Evolutionary conservation across 2,113 vertebrate species (phyloP).

Genomic region (Trogon melanurus): DNA sequence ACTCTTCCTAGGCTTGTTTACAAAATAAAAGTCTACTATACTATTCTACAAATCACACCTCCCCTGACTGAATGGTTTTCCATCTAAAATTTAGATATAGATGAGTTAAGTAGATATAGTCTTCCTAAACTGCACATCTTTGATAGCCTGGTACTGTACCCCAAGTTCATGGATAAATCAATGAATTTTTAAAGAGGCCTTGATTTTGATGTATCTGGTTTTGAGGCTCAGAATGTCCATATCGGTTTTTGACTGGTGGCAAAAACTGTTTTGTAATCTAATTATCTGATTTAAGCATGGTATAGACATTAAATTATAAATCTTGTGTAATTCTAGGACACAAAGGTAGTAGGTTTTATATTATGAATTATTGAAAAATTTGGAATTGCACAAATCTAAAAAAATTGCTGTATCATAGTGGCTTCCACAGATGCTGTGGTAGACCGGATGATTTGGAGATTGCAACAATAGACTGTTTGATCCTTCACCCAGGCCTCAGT

Average conservation of each 20-base stretch:
- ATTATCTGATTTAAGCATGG: not conserved
- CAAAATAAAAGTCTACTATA: not conserved
- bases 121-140: not conserved
- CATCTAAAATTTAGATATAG: not conserved
- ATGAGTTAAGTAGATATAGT: not conserved
- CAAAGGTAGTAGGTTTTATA: not conserved
- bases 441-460: not conserved
- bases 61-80: not conserved
- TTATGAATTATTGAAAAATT: not conserved
- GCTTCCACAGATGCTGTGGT: not conserved
- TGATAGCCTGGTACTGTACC: not conserved
- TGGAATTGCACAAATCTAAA: not conserved
- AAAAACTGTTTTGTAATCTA: not conserved
- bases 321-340: not conserved
- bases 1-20: not conserved
- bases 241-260: not conserved
- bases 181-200: not conserved
- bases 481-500: not conserved
- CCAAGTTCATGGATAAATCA: not conserved
- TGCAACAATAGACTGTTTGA: not conserved
- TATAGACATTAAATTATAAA: not conserved
- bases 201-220: not conserved
- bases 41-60: not conserved
- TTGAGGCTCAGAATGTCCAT: not conserved
- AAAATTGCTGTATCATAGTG: not conserved